Percentiles rank a stretch among this genome's conserved stretches.
These are phyloP conservation scores for Premnoplex brunnescens DNA, from an alignment of 2,797 vertebrate species.

Conservation along the genomic window DNA sequence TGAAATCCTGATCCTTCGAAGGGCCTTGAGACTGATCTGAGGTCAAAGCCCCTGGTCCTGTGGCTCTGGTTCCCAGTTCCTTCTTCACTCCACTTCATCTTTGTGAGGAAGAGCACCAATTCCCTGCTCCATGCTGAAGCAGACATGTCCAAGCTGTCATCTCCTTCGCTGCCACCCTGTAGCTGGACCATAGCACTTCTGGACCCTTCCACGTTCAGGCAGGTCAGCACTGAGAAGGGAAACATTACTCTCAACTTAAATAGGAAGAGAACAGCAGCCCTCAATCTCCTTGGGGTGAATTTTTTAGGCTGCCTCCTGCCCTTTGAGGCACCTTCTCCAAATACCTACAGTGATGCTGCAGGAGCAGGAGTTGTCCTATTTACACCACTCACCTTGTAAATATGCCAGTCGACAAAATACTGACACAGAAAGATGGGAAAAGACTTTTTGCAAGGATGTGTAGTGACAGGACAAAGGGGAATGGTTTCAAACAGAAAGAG, in stretches of 20 bases:
- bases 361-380: neutral
- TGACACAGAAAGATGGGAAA: neutral
- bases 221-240: neutral
- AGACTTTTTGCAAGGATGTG: neutral
- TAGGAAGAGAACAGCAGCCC: neutral
- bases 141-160: neutral
- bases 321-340: neutral
- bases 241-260: neutral
- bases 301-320: neutral
- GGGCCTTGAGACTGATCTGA: rapidly evolving
- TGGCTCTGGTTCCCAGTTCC: neutral
- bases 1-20: neutral
- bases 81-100: neutral
- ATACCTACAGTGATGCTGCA: neutral
- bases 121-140: neutral
- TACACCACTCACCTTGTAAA: neutral
- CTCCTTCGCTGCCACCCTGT: neutral
- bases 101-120: neutral
- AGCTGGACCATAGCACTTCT: neutral
- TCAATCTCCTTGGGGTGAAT: neutral
- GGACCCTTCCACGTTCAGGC: rapidly evolving
- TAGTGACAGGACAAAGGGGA: neutral
- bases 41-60: neutral
- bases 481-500: neutral
- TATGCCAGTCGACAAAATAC: neutral